These are phyloP conservation scores for Cyclopterus lumpus DNA, from an alignment of 2,797 vertebrate genomes.

Conservation along the genomic window DNA sequence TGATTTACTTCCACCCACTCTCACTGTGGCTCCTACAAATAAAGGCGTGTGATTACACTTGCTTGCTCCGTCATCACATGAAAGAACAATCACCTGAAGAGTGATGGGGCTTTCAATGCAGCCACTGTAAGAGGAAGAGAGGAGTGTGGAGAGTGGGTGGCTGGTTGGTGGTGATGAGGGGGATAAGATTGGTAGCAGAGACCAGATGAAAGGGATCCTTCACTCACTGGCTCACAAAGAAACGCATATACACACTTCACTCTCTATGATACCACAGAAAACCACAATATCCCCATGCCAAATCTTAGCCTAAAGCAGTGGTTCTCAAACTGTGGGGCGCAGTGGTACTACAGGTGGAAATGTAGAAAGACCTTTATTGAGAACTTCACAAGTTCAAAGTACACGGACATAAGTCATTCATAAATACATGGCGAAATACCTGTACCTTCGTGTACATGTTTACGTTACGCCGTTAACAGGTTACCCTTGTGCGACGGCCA, in stretches of 20 bases:
- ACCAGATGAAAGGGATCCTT: conserved; percentile 60
- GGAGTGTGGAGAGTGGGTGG: conserved; percentile 30
- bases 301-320: conserved; percentile 48
- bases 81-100: conserved; percentile 49
- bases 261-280: conserved; percentile 29
- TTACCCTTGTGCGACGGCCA: too few relatives aligned
- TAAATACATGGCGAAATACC: too few relatives aligned
- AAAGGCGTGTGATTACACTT: conserved; percentile 32
- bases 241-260: conserved; percentile 15
- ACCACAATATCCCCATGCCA: conserved; percentile 52
- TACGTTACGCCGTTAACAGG: too few relatives aligned
- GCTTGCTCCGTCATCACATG: conserved; percentile 53
- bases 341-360: too few relatives aligned
- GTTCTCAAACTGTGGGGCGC: too few relatives aligned
- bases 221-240: conserved; percentile 29
- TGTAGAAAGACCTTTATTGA: too few relatives aligned
- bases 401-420: too few relatives aligned
- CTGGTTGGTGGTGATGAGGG: background rate
- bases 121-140: conserved; percentile 39
- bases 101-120: conserved; percentile 54
- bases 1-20: conserved; percentile 12
- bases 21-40: conserved; percentile 36
- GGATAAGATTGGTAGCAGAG: conserved; percentile 37
- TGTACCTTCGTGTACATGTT: too few relatives aligned
- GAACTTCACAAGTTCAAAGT: too few relatives aligned